Evolutionary conservation across 2,797 vertebrate species (phyloP), one percentile per base, ranked within the genome.

Genomic region (Semaprochilodus insignis): DNA sequence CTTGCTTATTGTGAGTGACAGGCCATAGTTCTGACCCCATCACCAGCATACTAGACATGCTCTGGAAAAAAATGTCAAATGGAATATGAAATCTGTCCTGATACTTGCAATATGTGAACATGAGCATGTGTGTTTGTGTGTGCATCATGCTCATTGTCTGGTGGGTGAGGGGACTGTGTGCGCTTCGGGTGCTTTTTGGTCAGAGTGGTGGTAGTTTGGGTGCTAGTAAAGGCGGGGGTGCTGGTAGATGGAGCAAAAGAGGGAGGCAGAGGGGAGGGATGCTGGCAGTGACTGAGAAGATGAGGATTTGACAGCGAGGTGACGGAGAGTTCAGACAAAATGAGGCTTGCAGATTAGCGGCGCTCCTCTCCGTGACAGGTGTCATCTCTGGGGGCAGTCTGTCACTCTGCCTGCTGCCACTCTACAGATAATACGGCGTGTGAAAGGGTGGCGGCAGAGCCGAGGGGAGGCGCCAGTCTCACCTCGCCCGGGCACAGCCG

Each of bases 371-470:
- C 92, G 96, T 98, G 97, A 97, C 97, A 98, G 97, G 96, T 98
- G 97, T 97, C 96, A 97, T 97, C 98, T 98, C 96, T 95, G 95
- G 96, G 97, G 97, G 97, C 97, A 97, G 96, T 96, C 95, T 97
- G 96, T 96, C 94, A 95, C 95, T 96, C 96, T 97, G 97, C 96
- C 95, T 97, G 96, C 97, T 99, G 97, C 96, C 97, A 97, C 96
- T 97, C 96, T 96, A 96, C 96, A 96, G 97, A 97, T 97, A 94
- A 94, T 91, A 92, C 82, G 90, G 86, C 93, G 93, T 93, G 91
- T 88, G 91, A 94, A 94, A 94, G 86, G 82, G 77, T 83, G 86
- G 83, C 66, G 71, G 73, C 55, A 67, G 82, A 67, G 36, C 16
- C 25, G 81, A 88, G 87, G 83, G 85, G 80, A 65, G 69, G 79